Evolutionary conservation across 2,888 invertebrate genomes (phyloP), one percentile per base, ranked within the genome.

Genomic region (Sepiola atlantica): DNA sequence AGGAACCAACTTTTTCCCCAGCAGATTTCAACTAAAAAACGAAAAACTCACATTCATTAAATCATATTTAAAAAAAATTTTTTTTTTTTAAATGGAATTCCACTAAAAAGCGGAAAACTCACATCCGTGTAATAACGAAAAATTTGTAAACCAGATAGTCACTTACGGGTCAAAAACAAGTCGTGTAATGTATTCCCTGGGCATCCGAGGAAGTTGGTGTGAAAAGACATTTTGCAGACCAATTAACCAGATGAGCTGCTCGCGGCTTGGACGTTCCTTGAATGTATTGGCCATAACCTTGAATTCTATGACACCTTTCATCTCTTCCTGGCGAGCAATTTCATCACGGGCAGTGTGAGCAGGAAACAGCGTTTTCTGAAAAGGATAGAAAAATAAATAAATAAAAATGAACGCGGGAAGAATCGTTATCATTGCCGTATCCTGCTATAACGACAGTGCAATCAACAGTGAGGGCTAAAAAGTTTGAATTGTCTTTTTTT

Each of bases 141-240:
- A 92, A 92, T 18, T 35, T 45, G 45, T 45, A 45, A 45, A 45
- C 45, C 45, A 4, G 35, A 45, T 14, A 8, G 35, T 28, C 21
- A 97, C 97, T 96, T 95, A 97, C 96, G 97, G 97, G 95, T 99
- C 99, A 97, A 99, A 99, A 0, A 99, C 98, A 94, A 99, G 97
- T 96, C 99, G 98, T 0, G 99, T 99, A 96, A 99, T 99, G 97
- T 99, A 99, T 97, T 99, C 99, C 95, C 99, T 98, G 0, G 99
- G 99, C 99, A 99, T 99, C 97, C 99, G 98, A 0, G 99, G 99
- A 95, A 99, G 97, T 97, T 99, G 99, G 96, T 99, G 98, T 0
- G 99, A 98, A 97, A 99, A 99, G 0, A 99, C 99, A 97, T 99
- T 99, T 97, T 99, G 99, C 20, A 99, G 98, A 45, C 99, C 98